Evolutionary conservation across 2,797 vertebrate genomes (phyloP), one percentile per base, ranked within the genome.

Genomic region (Myripristis jacobus): DNA sequence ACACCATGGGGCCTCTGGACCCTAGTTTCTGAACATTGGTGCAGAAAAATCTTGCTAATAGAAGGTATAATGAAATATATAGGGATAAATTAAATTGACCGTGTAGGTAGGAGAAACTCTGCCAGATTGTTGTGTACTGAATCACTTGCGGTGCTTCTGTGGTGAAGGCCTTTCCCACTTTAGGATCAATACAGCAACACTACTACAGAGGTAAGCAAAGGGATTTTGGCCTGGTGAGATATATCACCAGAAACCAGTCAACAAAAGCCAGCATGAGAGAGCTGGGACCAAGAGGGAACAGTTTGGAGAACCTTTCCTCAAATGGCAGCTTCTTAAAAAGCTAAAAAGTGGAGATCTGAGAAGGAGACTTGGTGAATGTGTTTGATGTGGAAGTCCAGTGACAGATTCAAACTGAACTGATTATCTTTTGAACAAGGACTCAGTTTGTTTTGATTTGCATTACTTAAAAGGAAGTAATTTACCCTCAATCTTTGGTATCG

Each of bases 381-480:
- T 38, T 38, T 38, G 36, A 38, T 38, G 13, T 38, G 36, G 12
- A 4, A 12, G 36, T 38, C 11, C 36, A 38, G 13, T 38, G 36
- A 38, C 36, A 38, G 12, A 38, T 31, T 7, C 2, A 6, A 4
- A 31, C 5, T 31, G 29, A 31, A 31, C 29, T 31, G 29, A 31
- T 38, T 38, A 16, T 43, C 41, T 18, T 43, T 43, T 52, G 25
- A 48, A 31, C 69, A 75, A 22, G 4, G 10, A 50, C 13, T 48
- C 18, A 57, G 19, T 55, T n/a, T 3, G 34, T 27, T 34, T 25
- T 19, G 18, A 4, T 46, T 11, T 59, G 21, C 13, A 19, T 10
- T 18, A 29, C 62, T n/a, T 29, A 51, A 31, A 54, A 55, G 53
- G 2, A 55, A 54, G n/a, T 38, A 27, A 57, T 66, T 16, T 16